A percentile compares a stretch with the other conserved stretches of the same genome.
Evolutionary conservation across 2,797 vertebrate species (phyloP).

Genomic region (Podarcis siculus): DNA sequence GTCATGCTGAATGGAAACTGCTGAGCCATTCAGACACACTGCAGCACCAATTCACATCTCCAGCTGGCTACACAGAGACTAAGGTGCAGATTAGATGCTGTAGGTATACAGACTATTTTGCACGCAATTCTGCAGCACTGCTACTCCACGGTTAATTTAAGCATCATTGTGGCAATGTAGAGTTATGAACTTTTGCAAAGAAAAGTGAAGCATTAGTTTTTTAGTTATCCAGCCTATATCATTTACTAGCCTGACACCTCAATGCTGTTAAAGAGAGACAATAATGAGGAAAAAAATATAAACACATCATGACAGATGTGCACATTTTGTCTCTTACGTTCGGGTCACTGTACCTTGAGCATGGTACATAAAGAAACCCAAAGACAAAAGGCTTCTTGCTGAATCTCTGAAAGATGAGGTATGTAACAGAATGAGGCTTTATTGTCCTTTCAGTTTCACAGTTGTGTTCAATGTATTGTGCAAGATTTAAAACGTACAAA

Average conservation of each 20-base stretch:
- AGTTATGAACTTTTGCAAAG: background rate
- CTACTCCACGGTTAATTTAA: background rate
- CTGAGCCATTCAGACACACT: background rate
- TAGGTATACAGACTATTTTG: background rate
- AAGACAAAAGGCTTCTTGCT: constrained; percentile 67
- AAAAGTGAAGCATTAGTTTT: background rate
- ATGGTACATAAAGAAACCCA: constrained; percentile 9
- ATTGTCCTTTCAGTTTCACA: constrained; percentile 74
- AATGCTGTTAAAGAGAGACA: background rate
- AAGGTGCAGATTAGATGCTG: background rate
- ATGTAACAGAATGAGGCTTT: constrained; percentile 80
- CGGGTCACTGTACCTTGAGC: background rate
- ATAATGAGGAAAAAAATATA: background rate
- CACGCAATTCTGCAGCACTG: background rate
- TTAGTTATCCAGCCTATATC: background rate
- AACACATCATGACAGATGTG: background rate
- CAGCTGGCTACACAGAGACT: background rate
- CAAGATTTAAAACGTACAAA: constrained; percentile 71
- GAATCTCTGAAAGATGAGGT: constrained; percentile 81
- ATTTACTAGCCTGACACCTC: background rate
- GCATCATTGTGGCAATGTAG: background rate
- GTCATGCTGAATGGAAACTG: background rate
- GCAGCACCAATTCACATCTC: background rate
- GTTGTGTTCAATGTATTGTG: constrained; percentile 72
- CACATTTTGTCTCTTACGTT: background rate